Evolutionary conservation across 2,888 invertebrate genomes (phyloP), one percentile per base, ranked within the genome.

Genomic region (Lobophora halterata): DNA sequence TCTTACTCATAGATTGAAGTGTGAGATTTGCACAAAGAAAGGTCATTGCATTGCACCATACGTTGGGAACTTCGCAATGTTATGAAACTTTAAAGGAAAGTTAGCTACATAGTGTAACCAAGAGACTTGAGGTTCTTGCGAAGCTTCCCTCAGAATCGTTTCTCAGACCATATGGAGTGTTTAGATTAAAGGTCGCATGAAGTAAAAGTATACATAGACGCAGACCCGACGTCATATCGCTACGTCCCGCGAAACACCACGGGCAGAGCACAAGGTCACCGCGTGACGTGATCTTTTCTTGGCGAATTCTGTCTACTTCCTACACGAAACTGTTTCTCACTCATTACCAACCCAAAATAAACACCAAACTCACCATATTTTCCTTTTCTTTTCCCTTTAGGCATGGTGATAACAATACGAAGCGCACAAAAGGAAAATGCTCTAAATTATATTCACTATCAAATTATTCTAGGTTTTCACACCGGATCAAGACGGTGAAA

Each of bases 401-500:
- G 93, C 93, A 93, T 93, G 86, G 71, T 91, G 79, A 75, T 49
- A 53, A 50, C 54, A 51, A 60, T 70, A 66, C 49, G 51, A 64
- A 66, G 49, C 63, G 58, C 55, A 88, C 85, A 86, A 61, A 57
- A 71, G 43, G 49, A 49, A 88, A 88, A 83, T 85, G 79, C 46
- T 77, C 83, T 86, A 75, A 79, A 87, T 57, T 88, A 89, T 90
- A 90, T 80, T 82, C 82, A 83, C 86, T 86, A 86, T 59, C 64
- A 71, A 76, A 65, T 77, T 70, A 48, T 39, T 62, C 85, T 86
- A 86, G 56, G 61, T 63, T 73, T 27, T 78, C 69, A 66, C 83
- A 82, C 86, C 79, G 88, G 90, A 93, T 93, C 93, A 93, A 92
- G 93, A 93, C 79, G 92, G 92, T 89, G 91, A 90, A 92, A 90